Evolutionary conservation across 2,113 vertebrate species (phyloP), one percentile per base, ranked within the genome.

Genomic region (Tenrec ecaudatus): DNA sequence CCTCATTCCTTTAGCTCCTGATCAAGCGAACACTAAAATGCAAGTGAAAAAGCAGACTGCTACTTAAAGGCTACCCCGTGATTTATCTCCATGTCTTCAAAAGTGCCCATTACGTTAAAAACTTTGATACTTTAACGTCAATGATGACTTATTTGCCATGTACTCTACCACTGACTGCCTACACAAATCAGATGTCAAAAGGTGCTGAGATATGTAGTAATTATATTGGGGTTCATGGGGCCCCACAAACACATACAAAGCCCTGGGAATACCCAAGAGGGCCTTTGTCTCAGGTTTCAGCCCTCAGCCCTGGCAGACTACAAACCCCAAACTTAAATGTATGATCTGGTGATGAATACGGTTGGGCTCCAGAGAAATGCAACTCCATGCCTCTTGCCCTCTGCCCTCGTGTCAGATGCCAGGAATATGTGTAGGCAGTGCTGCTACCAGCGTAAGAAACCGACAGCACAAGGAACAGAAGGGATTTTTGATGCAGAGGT

Each of bases 81-180:
- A 43, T 43, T 71, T 79, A 73, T 53, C 36, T 60, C 17, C 25
- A 8, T 31, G 91, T 71, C 16, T 86, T 95, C 69, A 31, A 80
- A 94, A 82, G 78, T 58, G 17, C 11, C 76, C 77, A 22, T 78
- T 86, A 57, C 60, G 47, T 73, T 2, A n/a, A 89, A 83, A 92
- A 57, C 3, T 12, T 23, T 38, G 62, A 6, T 43, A 33, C 64
- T 94, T 83, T 69, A n/a, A 66, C 15, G 19, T 77, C 57, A n/a
- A 36, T 68, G 38, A 62, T 69, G 20, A 33, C 80, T 89, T 58
- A 40, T 25, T 85, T 86, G 27, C 1, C 31, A 40, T 3, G 25
- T 4, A 19, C 22, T 53, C 73, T 7, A 36, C 8, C 17, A 82
- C 15, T 86, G 47, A 38, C 25, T 76, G 15, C 9, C 53, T 38